Evolutionary conservation across 2,113 vertebrate genomes (phyloP).

Genomic region (Hippocampus mohnikei): DNA sequence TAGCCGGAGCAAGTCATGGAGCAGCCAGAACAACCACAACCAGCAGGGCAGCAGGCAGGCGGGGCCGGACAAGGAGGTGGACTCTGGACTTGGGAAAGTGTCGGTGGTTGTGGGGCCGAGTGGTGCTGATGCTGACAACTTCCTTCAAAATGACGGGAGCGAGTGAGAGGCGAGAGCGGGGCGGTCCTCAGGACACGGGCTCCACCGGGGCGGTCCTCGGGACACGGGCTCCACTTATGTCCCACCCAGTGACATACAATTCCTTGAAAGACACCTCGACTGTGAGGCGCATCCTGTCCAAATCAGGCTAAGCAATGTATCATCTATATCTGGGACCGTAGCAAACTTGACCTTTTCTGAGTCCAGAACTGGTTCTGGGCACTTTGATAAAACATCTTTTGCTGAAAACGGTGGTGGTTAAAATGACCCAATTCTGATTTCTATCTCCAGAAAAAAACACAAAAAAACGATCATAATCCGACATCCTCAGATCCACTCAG

Average conservation of each 20-base stretch:
- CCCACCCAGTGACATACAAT: not conserved
- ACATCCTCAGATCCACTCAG: no score
- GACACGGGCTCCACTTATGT: not conserved
- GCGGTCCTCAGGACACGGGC: not conserved
- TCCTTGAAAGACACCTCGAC: not conserved
- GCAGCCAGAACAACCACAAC: constrained; percentile 73
- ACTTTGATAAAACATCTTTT: not conserved
- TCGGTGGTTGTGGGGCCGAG: constrained; percentile 32
- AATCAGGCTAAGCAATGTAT: not conserved
- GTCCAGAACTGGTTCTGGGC: not conserved
- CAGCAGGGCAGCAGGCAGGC: constrained; percentile 39
- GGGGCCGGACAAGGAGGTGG: constrained; percentile 21
- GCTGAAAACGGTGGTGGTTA: no score
- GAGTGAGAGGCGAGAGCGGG: constrained; percentile 11
- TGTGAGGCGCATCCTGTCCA: not conserved
- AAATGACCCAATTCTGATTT: no score
- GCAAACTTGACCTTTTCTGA: not conserved
- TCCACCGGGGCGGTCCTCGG: not conserved
- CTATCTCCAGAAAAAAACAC: no score
- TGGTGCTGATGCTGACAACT: not conserved
- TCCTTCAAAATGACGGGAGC: constrained; percentile 8
- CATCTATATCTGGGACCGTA: not conserved
- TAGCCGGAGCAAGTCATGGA: constrained; percentile 85
- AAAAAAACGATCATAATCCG: no score
- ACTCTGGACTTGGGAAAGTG: constrained; percentile 19